Evolutionary conservation across 2,888 invertebrate species (phyloP).

Genomic region (Sphecodes monilicornis): DNA sequence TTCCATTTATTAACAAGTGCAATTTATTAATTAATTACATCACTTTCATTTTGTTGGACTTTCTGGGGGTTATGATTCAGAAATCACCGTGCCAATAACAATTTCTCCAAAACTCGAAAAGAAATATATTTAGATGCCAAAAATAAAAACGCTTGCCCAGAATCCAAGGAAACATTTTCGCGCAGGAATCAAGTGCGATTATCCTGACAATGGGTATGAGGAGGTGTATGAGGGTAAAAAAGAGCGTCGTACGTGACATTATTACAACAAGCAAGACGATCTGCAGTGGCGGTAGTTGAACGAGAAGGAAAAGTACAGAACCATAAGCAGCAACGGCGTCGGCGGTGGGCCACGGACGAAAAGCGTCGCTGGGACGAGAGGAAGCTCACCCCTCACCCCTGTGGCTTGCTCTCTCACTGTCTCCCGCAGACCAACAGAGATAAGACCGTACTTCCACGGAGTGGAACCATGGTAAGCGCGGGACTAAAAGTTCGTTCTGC

Average conservation of each 20-base stretch:
- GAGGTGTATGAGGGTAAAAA: not conserved
- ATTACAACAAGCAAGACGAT: conserved; percentile 58
- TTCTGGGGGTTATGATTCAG: not conserved
- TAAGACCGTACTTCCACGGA: conserved; percentile 71
- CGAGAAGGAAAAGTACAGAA: conserved; percentile 41
- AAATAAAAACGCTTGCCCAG: not conserved
- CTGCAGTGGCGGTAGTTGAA: conserved; percentile 33
- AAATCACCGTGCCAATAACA: not conserved
- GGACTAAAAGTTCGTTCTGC: conserved; percentile 77
- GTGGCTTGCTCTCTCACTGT: not conserved
- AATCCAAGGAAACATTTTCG: not conserved
- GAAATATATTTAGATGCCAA: not conserved
- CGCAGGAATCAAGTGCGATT: conserved; percentile 48
- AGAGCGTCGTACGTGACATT: conserved; percentile 57
- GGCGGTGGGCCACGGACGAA: conserved; percentile 18
- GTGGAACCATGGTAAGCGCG: conserved; percentile 74
- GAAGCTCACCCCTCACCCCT: conserved; percentile 20
- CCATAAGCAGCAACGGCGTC: conserved; percentile 35
- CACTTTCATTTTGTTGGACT: no score
- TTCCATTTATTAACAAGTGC: no score
- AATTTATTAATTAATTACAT: no score
- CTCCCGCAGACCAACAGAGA: conserved; percentile 67
- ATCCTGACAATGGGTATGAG: not conserved
- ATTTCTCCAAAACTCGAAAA: no score
- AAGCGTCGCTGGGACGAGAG: conserved; percentile 32